Evolutionary conservation across 2,113 vertebrate species (phyloP).

Genomic region (Oriolus oriolus): DNA sequence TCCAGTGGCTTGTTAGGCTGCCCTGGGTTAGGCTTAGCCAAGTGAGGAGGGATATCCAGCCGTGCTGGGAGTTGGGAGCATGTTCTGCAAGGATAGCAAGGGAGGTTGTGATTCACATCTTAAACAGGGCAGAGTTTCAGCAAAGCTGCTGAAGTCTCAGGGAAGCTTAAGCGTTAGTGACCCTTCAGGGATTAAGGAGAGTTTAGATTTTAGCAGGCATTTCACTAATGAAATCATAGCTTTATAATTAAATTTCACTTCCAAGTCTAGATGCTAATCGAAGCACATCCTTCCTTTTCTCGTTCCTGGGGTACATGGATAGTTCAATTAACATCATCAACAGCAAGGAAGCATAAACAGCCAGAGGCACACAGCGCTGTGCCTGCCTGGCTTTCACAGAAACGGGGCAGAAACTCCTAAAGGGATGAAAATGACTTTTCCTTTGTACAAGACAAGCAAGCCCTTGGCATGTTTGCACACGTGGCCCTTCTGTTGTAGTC

Average conservation of each 20-base stretch:
- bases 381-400: background rate
- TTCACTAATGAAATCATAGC: conserved; percentile 32
- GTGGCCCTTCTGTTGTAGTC: background rate
- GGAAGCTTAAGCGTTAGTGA: background rate
- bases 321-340: background rate
- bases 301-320: background rate
- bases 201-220: background rate
- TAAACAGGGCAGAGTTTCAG: conserved; percentile 6
- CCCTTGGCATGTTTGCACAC: background rate
- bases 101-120: conserved; percentile 16
- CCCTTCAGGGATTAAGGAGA: background rate
- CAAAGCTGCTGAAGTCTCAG: background rate
- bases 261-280: conserved; percentile 1
- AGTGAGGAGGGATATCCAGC: background rate
- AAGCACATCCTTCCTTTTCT: conserved; percentile 24
- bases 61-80: background rate
- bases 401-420: background rate
- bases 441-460: background rate
- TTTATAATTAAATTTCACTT: conserved; percentile 10
- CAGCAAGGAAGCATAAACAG: background rate
- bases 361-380: background rate
- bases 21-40: background rate
- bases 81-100: background rate
- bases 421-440: background rate
- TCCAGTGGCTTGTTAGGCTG: background rate